A percentile compares a stretch with the other conserved stretches of the same genome.
Evolutionary conservation across 2,797 vertebrate genomes (phyloP).

Genomic region (Gallinago stenura): DNA sequence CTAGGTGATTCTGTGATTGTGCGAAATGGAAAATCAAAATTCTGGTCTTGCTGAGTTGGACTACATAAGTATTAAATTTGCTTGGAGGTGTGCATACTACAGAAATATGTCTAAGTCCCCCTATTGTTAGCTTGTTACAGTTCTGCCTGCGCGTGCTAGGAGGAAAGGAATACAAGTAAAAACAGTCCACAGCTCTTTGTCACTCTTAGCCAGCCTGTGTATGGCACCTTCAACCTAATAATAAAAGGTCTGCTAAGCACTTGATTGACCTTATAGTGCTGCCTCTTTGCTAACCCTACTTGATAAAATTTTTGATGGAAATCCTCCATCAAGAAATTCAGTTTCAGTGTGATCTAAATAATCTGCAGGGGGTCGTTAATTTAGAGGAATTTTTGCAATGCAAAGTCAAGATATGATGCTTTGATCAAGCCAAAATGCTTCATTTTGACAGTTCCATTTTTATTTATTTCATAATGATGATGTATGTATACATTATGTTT

Average conservation of each 20-base stretch:
- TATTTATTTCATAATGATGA: slow-evolving; percentile 42
- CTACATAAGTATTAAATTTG: neutral
- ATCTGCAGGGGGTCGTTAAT: neutral
- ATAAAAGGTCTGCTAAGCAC: neutral
- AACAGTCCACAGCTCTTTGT: neutral
- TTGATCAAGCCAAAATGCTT: slow-evolving; percentile 19
- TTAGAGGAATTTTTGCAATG: neutral
- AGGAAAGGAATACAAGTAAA: neutral
- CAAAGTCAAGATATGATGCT: neutral
- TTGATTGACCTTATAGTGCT: neutral
- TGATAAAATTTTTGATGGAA: slow-evolving; percentile 34
- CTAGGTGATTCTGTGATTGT: too few relatives aligned
- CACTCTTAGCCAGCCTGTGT: neutral
- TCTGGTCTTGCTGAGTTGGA: neutral
- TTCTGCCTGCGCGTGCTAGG: neutral
- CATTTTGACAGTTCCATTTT: slow-evolving; percentile 45
- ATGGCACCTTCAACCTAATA: neutral
- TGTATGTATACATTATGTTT: slow-evolving; percentile 20
- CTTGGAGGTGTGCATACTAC: neutral
- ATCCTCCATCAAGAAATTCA: neutral
- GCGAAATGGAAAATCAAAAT: neutral
- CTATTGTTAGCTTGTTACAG: neutral
- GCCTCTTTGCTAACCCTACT: neutral
- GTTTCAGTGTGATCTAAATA: neutral
- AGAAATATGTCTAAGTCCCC: neutral